Evolutionary conservation across 1,140 invertebrate species (phyloP), one percentile per base, ranked within the genome.

Genomic region (Cotesia glomerata): DNA sequence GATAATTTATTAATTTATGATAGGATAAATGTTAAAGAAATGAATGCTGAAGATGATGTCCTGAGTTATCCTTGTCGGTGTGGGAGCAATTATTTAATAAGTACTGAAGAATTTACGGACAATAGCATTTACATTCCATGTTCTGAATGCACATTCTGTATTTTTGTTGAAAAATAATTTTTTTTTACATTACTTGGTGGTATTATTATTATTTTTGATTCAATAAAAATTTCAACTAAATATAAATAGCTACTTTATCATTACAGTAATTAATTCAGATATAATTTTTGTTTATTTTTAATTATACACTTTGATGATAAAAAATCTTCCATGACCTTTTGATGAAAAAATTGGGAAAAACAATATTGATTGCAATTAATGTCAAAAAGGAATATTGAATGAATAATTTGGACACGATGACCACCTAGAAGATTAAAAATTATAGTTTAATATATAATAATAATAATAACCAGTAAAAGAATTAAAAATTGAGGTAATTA

Each of bases 101-200:
- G 85, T 32, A 83, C 81, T 69, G 78, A 79, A 71, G 86, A 90
- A 65, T 72, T 88, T 62, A 63, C 80, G 16, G 76, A 87, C 49
- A 77, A 82, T 62, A 54, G 18, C 32, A 69, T 84, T 49, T 74
- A 84, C 1, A 82, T 93, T 67, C 85, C 86, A 51, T 93, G 92
- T 84, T 87, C 90, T 78, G 90, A 92, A 77, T 93, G 92, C 84
- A 92, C 91, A 5, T 89, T 92, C 80, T 84, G 87, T 71, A 89
- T 93, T 75, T 78, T 89, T 78, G 83, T 93, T 35, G 87, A 87
- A 81, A 86, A 82, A 71, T 83, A 71, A 80, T 59, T 18, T 49
- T 7, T 26, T 26, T 26, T 26, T 26, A 26, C 26, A 2, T 26
- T 3, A 26, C 26, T 26, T 2, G 2, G 1, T 26, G 2, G 1